Evolutionary conservation across 2,113 vertebrate species (phyloP), one percentile per base, ranked within the genome.

Genomic region (Rhadina sibilatrix): DNA sequence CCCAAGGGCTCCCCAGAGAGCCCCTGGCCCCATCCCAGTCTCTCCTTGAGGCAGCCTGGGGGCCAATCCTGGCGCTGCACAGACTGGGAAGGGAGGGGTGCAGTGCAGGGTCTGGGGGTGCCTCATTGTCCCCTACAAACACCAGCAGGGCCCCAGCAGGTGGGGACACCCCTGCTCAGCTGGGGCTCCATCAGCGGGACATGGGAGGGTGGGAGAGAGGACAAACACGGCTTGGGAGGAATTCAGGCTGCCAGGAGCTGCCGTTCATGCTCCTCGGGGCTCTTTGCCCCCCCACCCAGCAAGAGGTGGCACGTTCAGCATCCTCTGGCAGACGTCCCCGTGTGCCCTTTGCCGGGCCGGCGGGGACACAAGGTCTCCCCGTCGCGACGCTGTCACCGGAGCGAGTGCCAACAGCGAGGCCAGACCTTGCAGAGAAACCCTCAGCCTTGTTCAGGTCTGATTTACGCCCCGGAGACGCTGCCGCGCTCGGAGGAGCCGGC

Each of bases 101-200:
- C 22, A 7, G 22, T 2, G 20, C 27, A 30, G 71, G 38, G 9
- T 16, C 85, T 9, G 4, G 15, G 19, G 66, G 71, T 35, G 25
- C 33, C 3, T 44, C 0, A 0, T 4, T 24, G 82, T 30, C 63
- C 70, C 27, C 65, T 11, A 5, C 42, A 66, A 44, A 47, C 65
- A 28, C 57, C 56, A 5, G 1, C 21, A 17, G 70, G 35, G 15
- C 38, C 40, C 24, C 1, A 1, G 25, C 0, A 0, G 35, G 10
- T 7, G 50, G 15, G 50, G 38, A n/a, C 31, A 19, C 1, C 0
- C 24, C 24, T n/a, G 63, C 76, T 42, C 3, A 20, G 49, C 78
- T 30, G 68, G 38, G 33, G 9, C 23, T 40, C 49, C 57, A 30
- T 23, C 87, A 52, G 77, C 19, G 1, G 66, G 47, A 37, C 21